Evolutionary conservation across 2,888 invertebrate genomes (phyloP), one percentile per base, ranked within the genome.

Genomic region (Helicoverpa assulta): DNA sequence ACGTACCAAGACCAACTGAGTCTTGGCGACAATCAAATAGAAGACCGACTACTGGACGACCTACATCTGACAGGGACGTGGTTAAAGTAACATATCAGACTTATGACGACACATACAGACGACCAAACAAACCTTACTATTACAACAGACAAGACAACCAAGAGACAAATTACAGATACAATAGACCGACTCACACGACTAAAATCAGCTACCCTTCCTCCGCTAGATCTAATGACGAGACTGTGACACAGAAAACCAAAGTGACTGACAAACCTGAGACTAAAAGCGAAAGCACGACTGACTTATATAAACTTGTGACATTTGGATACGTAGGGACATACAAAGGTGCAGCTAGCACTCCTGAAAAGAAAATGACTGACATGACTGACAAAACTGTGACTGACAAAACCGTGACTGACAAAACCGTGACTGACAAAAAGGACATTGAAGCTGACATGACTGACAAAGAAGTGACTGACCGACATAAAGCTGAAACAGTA

Each of bases 281-380:
- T 67, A 81, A 82, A 67, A 52, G 59, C 37, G 82, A 84, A 72
- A 81, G 60, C 53, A 92, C 95, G 5, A 95, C 95, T 71, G 92
- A 94, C 79, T 82, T 91, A 55, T 93, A 94, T 78, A 95, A 94
- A 90, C 88, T 96, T 64, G 91, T 95, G 63, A 96, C 96, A 75
- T 96, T 96, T 79, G 93, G 95, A 29, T 96, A 96, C 72, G 92
- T 96, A 78, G 96, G 96, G 10, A 95, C 91, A 67, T 95, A 95
- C 77, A 95, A 88, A 90, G 93, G 94, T 74, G 84, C 81, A 67
- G 76, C 80, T 26, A 81, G 76, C 61, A 82, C 85, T 14, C 73
- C 80, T 63, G 80, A 84, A 64, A 79, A 57, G 33, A 72, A 58
- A 47, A 26, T 72, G 10, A 55, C 62, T 59, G 64, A 72, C 18